Evolutionary conservation across 2,797 vertebrate species (phyloP).

Genomic region (Caiman crocodilus): DNA sequence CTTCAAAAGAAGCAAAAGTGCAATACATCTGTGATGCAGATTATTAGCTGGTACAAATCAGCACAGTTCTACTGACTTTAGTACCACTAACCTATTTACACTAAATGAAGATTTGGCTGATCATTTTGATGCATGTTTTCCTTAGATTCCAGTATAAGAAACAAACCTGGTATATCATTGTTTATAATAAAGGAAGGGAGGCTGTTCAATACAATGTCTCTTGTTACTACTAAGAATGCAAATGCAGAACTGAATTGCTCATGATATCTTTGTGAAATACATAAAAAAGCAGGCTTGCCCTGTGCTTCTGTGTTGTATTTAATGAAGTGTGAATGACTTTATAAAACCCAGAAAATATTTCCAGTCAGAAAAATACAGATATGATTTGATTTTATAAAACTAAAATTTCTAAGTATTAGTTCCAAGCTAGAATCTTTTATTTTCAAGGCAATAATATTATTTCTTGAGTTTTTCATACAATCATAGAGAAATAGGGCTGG

Average conservation of each 20-base stretch:
- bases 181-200: constrained; percentile 46
- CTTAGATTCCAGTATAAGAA: no score
- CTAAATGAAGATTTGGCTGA: fast-evolving
- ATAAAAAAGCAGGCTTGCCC: neutral
- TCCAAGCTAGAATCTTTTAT: neutral
- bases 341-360: constrained; percentile 23
- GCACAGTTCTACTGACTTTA: neutral
- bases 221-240: constrained; percentile 23
- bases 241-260: constrained; percentile 6
- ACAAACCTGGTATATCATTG: constrained; percentile 19
- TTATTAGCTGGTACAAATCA: neutral
- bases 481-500: no score
- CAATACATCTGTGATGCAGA: neutral
- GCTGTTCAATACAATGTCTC: constrained; percentile 30
- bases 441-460: neutral
- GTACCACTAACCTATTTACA: neutral
- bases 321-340: neutral
- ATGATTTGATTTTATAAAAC: neutral
- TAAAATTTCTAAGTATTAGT: neutral
- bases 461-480: neutral
- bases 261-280: neutral
- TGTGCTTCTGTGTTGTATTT: neutral
- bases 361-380: neutral
- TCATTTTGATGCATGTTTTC: neutral
- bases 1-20: constrained; percentile 15